Conservation (phyloP, 2,113 vertebrate species). For the Phrynosoma blainvillii region DNA sequence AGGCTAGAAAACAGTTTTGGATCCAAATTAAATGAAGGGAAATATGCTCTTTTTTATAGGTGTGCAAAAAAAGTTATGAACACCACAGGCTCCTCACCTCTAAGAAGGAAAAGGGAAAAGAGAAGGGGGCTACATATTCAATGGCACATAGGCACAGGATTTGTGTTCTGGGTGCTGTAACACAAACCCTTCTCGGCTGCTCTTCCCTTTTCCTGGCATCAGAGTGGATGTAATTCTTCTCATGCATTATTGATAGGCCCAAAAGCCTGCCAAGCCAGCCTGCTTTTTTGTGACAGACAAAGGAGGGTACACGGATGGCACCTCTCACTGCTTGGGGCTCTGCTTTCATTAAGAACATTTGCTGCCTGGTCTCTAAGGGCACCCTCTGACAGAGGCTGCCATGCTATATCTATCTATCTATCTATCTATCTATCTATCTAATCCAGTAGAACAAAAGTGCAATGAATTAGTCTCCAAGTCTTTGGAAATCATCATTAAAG, state of each 20-base stretch:
- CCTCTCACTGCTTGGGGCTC: constrained; percentile 71
- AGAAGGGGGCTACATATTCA: fast-evolving
- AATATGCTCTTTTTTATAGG: neutral
- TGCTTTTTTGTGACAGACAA: constrained; percentile 74
- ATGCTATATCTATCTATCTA: neutral
- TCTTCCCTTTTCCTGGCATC: constrained; percentile 66
- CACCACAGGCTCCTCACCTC: neutral
- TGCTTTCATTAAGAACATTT: constrained; percentile 75
- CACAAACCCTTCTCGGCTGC: constrained; percentile 39
- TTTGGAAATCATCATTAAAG: constrained; percentile 73
- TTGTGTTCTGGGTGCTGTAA: constrained; percentile 54
- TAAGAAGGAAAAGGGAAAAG: neutral
- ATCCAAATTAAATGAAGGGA: neutral
- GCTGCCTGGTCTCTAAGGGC: constrained; percentile 73
- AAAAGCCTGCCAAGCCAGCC: constrained; percentile 77
- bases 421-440: neutral
- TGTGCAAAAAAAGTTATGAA: neutral
- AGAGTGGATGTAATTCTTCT: constrained; percentile 71
- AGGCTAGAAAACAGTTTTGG: neutral
- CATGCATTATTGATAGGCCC: constrained; percentile 85
- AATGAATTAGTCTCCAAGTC: constrained; percentile 71
- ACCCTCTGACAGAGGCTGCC: constrained; percentile 67
- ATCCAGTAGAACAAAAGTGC: constrained; percentile 63
- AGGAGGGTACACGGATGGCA: constrained; percentile 73
- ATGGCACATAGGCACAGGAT: neutral